These are phyloP conservation scores for Halcyon malimbica DNA, from an alignment of 2,113 vertebrate species.

Conservation along the genomic window DNA sequence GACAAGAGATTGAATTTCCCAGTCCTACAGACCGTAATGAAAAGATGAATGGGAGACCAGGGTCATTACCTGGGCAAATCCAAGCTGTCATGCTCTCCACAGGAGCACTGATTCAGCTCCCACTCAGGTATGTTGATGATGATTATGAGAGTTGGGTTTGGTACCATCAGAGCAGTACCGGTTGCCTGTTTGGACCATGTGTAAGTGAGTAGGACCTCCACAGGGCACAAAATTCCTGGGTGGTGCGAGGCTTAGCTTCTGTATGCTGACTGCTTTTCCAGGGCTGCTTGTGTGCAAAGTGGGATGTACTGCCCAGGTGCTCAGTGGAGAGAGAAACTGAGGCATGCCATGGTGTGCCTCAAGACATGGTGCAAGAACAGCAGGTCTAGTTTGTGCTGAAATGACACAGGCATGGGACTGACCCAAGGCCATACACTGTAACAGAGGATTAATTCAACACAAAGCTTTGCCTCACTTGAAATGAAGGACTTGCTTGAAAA, in stretches of 20 bases:
- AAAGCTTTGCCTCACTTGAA: not conserved
- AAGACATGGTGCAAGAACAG: not conserved
- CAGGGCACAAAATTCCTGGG: not conserved
- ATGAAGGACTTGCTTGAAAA: not conserved
- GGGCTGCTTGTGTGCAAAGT: not conserved
- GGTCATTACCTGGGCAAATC: not conserved
- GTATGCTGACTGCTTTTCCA: not conserved
- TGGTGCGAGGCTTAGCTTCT: not conserved
- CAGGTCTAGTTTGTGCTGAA: not conserved
- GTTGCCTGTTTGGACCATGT: not conserved
- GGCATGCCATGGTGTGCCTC: not conserved
- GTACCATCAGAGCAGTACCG: not conserved
- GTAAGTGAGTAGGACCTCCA: not conserved
- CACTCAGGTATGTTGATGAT: not conserved
- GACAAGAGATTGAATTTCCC: not conserved
- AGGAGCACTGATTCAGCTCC: not conserved
- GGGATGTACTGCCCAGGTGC: not conserved
- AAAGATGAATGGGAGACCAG: not conserved
- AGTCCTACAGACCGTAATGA: not conserved
- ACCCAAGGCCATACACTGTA: not conserved
- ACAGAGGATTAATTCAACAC: not conserved
- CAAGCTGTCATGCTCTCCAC: not conserved
- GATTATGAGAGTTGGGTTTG: not conserved
- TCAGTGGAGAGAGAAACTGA: not conserved
- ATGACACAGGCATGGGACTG: not conserved